phyloP scores from a whole-genome alignment of 2,888 invertebrate species.

The Tenodera sinensis region DNA sequence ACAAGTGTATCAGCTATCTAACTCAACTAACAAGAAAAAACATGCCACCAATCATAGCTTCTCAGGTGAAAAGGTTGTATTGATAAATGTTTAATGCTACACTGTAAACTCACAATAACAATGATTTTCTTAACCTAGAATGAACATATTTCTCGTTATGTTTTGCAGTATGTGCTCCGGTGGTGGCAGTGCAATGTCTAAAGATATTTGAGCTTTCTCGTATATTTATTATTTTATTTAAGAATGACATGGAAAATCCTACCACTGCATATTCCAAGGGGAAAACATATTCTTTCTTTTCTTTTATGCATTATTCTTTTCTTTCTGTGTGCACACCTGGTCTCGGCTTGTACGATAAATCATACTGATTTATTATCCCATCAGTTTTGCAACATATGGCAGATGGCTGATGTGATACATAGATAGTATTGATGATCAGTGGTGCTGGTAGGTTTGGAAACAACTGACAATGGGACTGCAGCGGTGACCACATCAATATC shows the following conservation, averaged over 20 bases:
- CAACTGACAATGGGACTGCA: not conserved
- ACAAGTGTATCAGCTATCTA: too few species aligned
- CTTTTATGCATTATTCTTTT: not conserved
- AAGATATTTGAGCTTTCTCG: too few species aligned
- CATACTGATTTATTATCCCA: constrained; percentile 32
- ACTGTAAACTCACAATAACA: too few species aligned
- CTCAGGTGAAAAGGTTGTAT: too few species aligned
- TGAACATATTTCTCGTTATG: too few species aligned
- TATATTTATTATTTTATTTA: too few species aligned
- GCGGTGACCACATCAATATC: not conserved
- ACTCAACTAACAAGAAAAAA: too few species aligned
- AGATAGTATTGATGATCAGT: constrained; percentile 47
- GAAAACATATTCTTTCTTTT: not conserved
- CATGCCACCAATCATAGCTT: too few species aligned
- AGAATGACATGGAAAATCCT: not conserved
- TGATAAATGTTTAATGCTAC: too few species aligned
- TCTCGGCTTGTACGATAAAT: constrained; percentile 23
- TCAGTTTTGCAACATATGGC: constrained; percentile 20
- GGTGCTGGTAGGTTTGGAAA: constrained; percentile 26
- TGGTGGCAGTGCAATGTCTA: too few species aligned
- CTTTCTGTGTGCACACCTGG: constrained; percentile 19
- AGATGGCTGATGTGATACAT: constrained; percentile 44
- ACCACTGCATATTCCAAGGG: not conserved
- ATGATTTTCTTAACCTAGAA: too few species aligned
- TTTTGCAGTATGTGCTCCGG: too few species aligned